These are phyloP conservation scores for Cossypha polioptera DNA, from an alignment of 2,797 vertebrate genomes.

Conservation along the genomic window DNA sequence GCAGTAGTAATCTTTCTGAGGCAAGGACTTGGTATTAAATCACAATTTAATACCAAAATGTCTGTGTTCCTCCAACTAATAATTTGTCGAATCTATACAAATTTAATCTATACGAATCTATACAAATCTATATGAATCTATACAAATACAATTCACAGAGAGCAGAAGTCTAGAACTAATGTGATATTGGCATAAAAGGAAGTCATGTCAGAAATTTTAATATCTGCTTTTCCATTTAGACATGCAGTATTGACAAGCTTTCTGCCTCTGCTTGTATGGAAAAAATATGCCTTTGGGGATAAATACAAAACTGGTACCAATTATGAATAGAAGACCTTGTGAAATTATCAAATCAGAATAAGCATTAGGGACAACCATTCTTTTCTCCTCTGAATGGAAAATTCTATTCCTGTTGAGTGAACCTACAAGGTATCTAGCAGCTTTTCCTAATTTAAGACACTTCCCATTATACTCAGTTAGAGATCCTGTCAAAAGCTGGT, in stretches of 20 bases:
- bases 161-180: not conserved
- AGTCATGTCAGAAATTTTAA: not conserved
- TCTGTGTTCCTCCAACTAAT: not conserved
- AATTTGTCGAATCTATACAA: not conserved
- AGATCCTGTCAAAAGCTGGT: not conserved
- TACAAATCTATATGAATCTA: not conserved
- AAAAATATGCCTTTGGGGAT: constrained; percentile 4
- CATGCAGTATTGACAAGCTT: not conserved
- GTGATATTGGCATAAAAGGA: not conserved
- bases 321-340: not conserved
- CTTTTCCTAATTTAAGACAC: not conserved
- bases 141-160: not conserved
- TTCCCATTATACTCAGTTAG: not conserved
- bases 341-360: not conserved
- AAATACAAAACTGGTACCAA: not conserved
- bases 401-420: not conserved
- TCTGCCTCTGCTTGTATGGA: not conserved
- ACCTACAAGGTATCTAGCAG: fast-evolving
- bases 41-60: not conserved
- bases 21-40: not conserved
- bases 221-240: not conserved
- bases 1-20: not conserved
- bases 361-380: not conserved
- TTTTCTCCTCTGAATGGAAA: not conserved
- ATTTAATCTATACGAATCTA: not conserved